A percentile compares a stretch with the other conserved stretches of the same genome.
phyloP scores from a whole-genome alignment of 2,797 vertebrate genomes.

The Hafferia zeledoni region DNA sequence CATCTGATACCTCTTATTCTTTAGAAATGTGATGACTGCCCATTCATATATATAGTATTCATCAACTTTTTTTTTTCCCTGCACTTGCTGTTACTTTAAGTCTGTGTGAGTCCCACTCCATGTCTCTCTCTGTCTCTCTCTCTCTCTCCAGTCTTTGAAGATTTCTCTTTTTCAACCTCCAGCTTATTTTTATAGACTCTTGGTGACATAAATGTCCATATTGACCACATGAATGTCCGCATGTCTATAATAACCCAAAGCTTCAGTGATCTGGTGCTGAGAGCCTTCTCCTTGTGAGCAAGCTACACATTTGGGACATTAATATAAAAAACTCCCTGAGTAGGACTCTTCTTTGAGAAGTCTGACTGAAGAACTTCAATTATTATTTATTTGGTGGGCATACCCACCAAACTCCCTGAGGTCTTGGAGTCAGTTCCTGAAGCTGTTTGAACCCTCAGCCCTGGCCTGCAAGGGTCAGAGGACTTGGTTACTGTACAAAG shows the following conservation, averaged over 20 bases:
- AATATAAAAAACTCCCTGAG: neutral
- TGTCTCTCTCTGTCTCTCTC: neutral
- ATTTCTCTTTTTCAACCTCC: neutral
- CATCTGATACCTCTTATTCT: neutral
- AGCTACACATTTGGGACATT: rapidly evolving
- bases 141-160: neutral
- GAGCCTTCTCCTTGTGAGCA: neutral
- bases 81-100: neutral
- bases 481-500: neutral
- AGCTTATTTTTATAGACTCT: neutral
- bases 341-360: neutral
- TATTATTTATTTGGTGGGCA: neutral
- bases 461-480: neutral
- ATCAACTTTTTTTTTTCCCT: neutral
- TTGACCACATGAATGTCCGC: neutral
- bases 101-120: neutral
- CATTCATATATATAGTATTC: neutral
- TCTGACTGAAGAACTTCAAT: neutral
- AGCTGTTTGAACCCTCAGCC: conserved; percentile 1
- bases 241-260: neutral
- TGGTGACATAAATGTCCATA: neutral
- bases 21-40: neutral
- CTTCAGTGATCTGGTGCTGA: neutral
- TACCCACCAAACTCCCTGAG: neutral
- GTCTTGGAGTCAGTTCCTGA: neutral